phyloP scores from a whole-genome alignment of 2,888 invertebrate species.

The Ennomos erosarius region DNA sequence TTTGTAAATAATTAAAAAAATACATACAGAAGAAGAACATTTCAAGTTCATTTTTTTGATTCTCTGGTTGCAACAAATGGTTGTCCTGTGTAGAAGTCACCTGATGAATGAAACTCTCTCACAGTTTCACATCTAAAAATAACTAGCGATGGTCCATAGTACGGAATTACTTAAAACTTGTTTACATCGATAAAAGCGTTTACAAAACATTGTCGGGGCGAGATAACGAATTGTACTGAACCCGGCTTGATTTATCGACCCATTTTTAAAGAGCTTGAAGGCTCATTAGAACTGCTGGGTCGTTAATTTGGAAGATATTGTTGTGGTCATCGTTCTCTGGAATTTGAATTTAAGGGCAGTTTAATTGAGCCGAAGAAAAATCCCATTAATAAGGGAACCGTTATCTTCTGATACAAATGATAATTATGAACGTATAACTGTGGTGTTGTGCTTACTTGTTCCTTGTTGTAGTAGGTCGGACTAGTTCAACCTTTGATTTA shows the following conservation, averaged over 20 bases:
- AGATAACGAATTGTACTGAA: conserved; percentile 35
- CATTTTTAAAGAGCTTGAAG: conserved; percentile 15
- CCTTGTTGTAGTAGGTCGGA: no score
- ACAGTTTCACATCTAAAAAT: conserved; percentile 65
- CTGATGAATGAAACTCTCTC: conserved; percentile 66
- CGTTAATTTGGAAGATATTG: conserved; percentile 19
- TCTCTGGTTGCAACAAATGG: conserved; percentile 58
- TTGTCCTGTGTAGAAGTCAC: conserved; percentile 59
- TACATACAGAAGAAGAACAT: conserved; percentile 65
- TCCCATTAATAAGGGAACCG: conserved; percentile 10
- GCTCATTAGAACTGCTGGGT: conserved; percentile 21
- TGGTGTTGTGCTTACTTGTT: no score
- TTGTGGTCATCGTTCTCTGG: conserved; percentile 11
- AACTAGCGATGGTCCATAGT: conserved; percentile 66
- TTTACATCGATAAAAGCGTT: conserved; percentile 70
- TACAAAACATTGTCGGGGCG: conserved; percentile 70
- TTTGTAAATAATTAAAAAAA: conserved; percentile 5
- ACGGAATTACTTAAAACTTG: conserved; percentile 76
- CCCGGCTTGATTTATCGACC: conserved; percentile 24
- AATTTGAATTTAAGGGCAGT: conserved; percentile 8
- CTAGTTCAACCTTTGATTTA: no score
- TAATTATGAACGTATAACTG: no score
- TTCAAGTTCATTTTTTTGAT: conserved; percentile 59
- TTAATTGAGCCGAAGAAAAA: conserved; percentile 1
- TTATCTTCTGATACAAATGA: neutral